A percentile compares a stretch with the other conserved stretches of the same genome.
These are phyloP conservation scores for Bucco capensis DNA, from an alignment of 2,113 vertebrate species.

Conservation along the genomic window DNA sequence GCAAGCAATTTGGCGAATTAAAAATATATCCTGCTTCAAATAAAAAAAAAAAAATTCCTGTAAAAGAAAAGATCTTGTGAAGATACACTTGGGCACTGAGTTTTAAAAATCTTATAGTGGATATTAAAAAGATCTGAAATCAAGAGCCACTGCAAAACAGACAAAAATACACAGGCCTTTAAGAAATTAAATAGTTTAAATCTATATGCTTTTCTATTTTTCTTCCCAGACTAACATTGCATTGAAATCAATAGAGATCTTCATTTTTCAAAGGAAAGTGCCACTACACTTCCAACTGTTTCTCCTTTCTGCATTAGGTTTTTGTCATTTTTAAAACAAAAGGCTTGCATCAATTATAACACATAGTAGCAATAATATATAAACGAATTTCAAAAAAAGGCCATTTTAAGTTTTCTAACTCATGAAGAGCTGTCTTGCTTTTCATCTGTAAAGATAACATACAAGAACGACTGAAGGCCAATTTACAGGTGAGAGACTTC, in stretches of 20 bases:
- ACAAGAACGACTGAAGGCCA: background rate
- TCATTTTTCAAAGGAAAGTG: background rate
- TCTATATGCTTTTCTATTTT: background rate
- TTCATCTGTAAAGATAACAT: background rate
- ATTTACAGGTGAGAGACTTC: fast-evolving
- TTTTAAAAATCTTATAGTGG: background rate
- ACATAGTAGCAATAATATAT: background rate
- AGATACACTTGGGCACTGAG: background rate
- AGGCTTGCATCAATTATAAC: background rate
- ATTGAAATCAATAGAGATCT: background rate
- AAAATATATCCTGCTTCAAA: background rate
- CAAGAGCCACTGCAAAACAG: background rate
- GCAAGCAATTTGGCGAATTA: background rate
- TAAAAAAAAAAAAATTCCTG: background rate
- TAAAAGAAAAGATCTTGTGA: background rate
- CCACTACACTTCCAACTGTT: background rate
- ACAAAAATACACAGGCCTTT: background rate
- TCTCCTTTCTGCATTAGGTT: background rate
- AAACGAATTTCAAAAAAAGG: background rate
- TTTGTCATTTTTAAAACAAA: background rate
- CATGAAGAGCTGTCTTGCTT: background rate
- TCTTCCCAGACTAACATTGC: background rate
- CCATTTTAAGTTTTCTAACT: background rate
- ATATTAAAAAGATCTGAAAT: background rate
- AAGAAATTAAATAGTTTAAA: background rate